Evolutionary conservation across 1,140 invertebrate genomes (phyloP).

Genomic region (Pachyrhynchus sulphureomaculatus): DNA sequence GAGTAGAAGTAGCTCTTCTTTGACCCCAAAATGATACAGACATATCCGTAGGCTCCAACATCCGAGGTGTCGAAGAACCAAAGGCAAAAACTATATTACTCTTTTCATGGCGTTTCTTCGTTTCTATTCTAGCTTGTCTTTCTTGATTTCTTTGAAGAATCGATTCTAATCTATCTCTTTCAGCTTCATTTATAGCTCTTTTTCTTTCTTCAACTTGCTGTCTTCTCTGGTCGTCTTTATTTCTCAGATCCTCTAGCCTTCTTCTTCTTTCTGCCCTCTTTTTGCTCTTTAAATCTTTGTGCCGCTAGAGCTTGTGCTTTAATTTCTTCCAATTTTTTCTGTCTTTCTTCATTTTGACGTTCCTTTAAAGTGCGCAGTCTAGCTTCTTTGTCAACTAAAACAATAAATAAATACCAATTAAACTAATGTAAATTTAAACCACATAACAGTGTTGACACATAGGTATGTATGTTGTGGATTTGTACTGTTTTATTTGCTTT

Average conservation of each 20-base stretch:
- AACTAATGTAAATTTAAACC: too few species aligned
- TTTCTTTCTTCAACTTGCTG: conserved; percentile 84
- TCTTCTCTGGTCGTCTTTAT: conserved; percentile 73
- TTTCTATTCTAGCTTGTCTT: conserved; percentile 78
- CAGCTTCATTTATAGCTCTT: conserved; percentile 82
- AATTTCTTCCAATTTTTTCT: conserved; percentile 81
- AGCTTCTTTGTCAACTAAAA: conserved; percentile 57
- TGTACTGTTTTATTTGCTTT: too few species aligned
- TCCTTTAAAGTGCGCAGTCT: conserved; percentile 70
- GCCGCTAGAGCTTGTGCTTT: conserved; percentile 81
- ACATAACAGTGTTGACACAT: too few species aligned
- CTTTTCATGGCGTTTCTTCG: conserved; percentile 68
- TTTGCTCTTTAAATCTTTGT: conserved; percentile 83
- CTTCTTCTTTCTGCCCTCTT: conserved; percentile 79
- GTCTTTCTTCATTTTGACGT: conserved; percentile 81
- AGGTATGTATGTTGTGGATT: too few species aligned
- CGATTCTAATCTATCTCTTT: conserved; percentile 78
- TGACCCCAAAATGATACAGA: conserved; percentile 78
- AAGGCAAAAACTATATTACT: conserved; percentile 78
- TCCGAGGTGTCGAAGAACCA: conserved; percentile 83
- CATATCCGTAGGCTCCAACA: conserved; percentile 79
- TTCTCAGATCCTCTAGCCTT: conserved; percentile 77
- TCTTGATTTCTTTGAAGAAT: conserved; percentile 82
- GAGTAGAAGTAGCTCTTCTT: conserved; percentile 81
- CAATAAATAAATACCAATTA: conserved; percentile 19